Base-by-base conservation (phyloP, 2,888 invertebrate species). In the Meiosimyza platycephala region DNA sequence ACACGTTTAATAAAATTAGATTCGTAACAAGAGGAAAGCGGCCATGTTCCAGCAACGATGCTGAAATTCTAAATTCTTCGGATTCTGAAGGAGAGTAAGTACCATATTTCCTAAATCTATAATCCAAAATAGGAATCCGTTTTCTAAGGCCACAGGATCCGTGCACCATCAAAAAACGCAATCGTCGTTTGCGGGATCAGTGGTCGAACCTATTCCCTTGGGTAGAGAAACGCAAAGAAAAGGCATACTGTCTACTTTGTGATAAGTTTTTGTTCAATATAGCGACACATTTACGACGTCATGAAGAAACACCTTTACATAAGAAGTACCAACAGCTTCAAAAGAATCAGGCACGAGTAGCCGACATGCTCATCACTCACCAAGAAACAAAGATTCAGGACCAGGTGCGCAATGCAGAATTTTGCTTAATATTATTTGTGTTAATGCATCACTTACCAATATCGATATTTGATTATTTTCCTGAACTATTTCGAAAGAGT, bases 191-290 rank as follows among this genome's bases (percentile, higher is more conserved):
- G n/a, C n/a, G n/a, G n/a, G n/a, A n/a, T n/a, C n/a, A n/a, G 22
- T 22, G 22, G 22, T 22, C 3, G 22, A 22, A 2, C 22, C 22
- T 22, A 22, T 22, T 22, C 22, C 22, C 62, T 3, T 62, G 62
- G 62, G 40, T 62, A 15, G 40, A 62, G 33, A 4, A 62, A 62
- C 18, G n/a, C 9, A n/a, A 40, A 22, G 13, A 33, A 28, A 62
- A 28, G 18, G 62, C 62, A 11, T 62, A n/a, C 47, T 62, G 62
- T 6, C 7, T 62, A 12, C 28, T 33, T 33, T 62, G 62, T 33
- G 47, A 62, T 6, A 33, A 63, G n/a, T 40, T 13, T 47, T 7
- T 63, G 15, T 33, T n/a, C 1, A 33, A 63, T 48, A 7, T 40
- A 40, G n/a, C 40, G 7, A 64, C 40, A 16, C 64, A 64, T 9